Conservation (phyloP, 2,113 vertebrate species). For the Notothenia rossii region DNA sequence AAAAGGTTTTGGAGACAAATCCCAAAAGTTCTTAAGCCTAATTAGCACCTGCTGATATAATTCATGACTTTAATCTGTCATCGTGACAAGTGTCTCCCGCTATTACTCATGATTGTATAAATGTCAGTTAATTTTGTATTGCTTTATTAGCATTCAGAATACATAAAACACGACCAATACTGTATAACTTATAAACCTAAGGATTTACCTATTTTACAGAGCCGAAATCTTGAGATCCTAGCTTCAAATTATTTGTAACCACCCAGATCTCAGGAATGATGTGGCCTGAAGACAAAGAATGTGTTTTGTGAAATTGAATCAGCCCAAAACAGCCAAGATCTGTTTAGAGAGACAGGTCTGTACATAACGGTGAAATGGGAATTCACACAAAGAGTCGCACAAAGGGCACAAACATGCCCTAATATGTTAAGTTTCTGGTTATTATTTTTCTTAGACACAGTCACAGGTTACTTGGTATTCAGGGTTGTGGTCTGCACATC, state of each 20-base stretch:
- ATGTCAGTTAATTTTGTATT: too few relatives aligned
- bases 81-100: too few relatives aligned
- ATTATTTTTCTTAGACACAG: neutral
- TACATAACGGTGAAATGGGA: conserved; percentile 26
- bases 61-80: too few relatives aligned
- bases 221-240: neutral
- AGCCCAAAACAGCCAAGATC: conserved; percentile 34
- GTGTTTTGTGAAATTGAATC: conserved; percentile 42
- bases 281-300: conserved; percentile 27
- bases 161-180: too few relatives aligned
- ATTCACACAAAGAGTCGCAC: conserved; percentile 6
- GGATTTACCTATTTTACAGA: conserved; percentile 15
- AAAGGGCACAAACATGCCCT: neutral
- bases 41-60: too few relatives aligned
- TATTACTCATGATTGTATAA: too few relatives aligned
- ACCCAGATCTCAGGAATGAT: conserved; percentile 33
- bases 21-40: too few relatives aligned
- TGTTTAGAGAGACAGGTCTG: conserved; percentile 22
- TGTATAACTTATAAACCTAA: neutral
- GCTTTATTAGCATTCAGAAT: too few relatives aligned
- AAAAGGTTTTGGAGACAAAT: too few relatives aligned
- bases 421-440: neutral
- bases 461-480: neutral
- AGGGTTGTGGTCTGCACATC: neutral
- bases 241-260: conserved; percentile 30